Conservation (phyloP, 2,113 vertebrate genomes). For the Oreochromis spilurus region DNA sequence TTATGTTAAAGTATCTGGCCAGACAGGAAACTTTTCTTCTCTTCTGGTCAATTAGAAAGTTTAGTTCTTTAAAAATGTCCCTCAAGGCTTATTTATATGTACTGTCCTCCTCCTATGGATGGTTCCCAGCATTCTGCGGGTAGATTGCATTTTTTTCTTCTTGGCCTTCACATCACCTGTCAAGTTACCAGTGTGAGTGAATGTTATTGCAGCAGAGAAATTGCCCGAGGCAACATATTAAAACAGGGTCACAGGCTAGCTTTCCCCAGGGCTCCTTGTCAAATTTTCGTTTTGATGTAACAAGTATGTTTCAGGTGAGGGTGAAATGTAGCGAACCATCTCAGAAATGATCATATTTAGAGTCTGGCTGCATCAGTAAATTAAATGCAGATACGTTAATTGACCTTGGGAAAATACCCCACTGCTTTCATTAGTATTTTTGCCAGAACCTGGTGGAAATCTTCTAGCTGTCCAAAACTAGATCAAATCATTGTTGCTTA, state of each 20-base stretch:
- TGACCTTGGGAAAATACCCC: not conserved
- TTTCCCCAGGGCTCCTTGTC: conserved; percentile 21
- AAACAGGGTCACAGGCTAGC: conserved; percentile 48
- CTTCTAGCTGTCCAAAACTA: not conserved
- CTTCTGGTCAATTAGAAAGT: not conserved
- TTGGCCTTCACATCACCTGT: conserved; percentile 15
- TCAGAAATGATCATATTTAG: not conserved
- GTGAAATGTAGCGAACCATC: not conserved
- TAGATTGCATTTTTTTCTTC: not conserved
- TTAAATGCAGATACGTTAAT: not conserved
- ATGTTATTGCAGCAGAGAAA: conserved; percentile 42
- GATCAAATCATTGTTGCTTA: not conserved
- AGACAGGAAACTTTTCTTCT: not conserved
- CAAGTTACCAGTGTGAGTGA: conserved; percentile 13
- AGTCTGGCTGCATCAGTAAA: not conserved
- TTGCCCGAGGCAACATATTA: conserved; percentile 50
- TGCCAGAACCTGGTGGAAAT: not conserved
- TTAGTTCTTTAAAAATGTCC: not conserved
- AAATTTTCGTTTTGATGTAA: conserved; percentile 24
- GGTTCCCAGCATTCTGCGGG: not conserved
- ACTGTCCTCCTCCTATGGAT: not conserved
- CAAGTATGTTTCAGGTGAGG: conserved; percentile 15
- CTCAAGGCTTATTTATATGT: not conserved
- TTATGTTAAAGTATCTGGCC: not conserved
- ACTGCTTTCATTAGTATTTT: not conserved